Percentiles rank a stretch among this genome's conserved stretches.
phyloP scores from a whole-genome alignment of 1,140 invertebrate species.

The Heliothis virescens region DNA sequence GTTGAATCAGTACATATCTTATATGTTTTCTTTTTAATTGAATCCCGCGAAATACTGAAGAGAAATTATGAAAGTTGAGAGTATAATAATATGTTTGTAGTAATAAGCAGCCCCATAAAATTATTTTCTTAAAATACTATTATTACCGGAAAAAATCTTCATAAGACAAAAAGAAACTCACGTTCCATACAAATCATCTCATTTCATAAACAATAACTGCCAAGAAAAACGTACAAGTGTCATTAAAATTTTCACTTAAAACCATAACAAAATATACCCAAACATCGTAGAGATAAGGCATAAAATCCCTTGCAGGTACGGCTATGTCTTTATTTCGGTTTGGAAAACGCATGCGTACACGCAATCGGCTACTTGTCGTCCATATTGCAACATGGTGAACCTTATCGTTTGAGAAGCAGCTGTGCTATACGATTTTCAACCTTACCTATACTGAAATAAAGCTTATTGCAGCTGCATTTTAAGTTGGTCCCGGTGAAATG shows the following conservation, averaged over 20 bases:
- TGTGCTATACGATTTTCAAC: not conserved
- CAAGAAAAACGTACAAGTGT: conserved; percentile 4
- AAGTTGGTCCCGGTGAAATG: not conserved
- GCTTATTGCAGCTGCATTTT: not conserved
- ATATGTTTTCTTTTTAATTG: not conserved
- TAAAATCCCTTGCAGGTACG: not conserved
- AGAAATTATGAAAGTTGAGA: no score
- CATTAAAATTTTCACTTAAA: not conserved
- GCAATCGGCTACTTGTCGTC: conserved; percentile 44
- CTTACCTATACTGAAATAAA: not conserved
- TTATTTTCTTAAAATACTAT: not conserved
- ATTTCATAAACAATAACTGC: conserved; percentile 30
- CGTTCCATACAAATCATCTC: conserved; percentile 20
- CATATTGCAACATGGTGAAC: conserved; percentile 33
- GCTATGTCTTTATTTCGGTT: conserved; percentile 6
- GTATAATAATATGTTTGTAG: no score
- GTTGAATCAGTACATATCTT: not conserved
- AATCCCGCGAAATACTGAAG: no score
- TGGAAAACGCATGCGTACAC: conserved; percentile 43
- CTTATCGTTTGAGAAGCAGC: not conserved
- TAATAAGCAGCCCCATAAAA: no score
- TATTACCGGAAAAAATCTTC: not conserved
- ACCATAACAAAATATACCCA: not conserved
- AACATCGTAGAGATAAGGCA: not conserved
- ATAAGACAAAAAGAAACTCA: conserved; percentile 12